Conservation (phyloP, 2,888 invertebrate species). For the Ernsta delagoae region DNA sequence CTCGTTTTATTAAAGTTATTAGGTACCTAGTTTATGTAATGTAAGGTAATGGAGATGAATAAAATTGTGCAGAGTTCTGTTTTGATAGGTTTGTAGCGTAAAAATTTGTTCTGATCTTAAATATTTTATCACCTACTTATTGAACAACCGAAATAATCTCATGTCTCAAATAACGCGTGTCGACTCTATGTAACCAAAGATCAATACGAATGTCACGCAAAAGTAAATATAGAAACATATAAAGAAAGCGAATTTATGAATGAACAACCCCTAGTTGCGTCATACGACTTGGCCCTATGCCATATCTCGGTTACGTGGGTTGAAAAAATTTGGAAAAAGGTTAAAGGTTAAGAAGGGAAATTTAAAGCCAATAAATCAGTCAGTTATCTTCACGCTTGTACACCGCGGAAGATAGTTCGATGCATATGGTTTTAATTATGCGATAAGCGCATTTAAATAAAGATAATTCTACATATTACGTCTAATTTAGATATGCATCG, state of each 20-base stretch:
- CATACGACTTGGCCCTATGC: conserved; percentile 60
- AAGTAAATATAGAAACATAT: conserved; percentile 38
- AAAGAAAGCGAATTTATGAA: conserved; percentile 60
- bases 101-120: too few species aligned
- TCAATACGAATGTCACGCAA: conserved; percentile 10
- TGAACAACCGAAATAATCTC: too few species aligned
- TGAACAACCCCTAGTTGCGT: conserved; percentile 57
- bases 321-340: conserved; percentile 57
- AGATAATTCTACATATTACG: conserved; percentile 27
- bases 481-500: conserved; percentile 30
- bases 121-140: too few species aligned
- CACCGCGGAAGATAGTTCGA: conserved; percentile 14
- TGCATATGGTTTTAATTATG: conserved; percentile 33
- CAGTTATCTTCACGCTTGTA: conserved; percentile 14
- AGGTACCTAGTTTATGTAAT: too few species aligned
- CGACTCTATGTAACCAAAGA: conserved; percentile 8
- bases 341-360: conserved; percentile 57
- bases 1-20: too few species aligned
- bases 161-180: too few species aligned
- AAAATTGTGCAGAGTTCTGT: not conserved
- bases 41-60: not conserved
- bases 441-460: conserved; percentile 28
- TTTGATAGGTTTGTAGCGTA: not conserved
- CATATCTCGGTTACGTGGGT: conserved; percentile 57
- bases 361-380: conserved; percentile 27